Base-by-base conservation (phyloP, 1,140 invertebrate genomes). In the Habropoda laboriosa region DNA sequence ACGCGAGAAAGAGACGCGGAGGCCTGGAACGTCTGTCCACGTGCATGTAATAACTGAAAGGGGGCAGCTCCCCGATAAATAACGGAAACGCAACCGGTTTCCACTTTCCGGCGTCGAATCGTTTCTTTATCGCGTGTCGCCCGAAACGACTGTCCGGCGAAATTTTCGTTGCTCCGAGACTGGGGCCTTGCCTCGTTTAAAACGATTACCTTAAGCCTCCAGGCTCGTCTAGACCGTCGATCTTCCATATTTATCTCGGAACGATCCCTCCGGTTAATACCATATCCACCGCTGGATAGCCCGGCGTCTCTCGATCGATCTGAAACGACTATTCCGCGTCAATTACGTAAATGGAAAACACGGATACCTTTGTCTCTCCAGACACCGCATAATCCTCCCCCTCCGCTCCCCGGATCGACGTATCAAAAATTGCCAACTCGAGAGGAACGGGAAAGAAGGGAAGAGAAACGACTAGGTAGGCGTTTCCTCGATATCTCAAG, bases 61-160 rank as follows among this genome's bases (percentile, higher is more conserved):
- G 67, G 30, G 21, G 38, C 55, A 30, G 18, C n/a, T 21, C 30
- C 40, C 42, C 58, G 58, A 83, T 83, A 84, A 83, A 84, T 83
- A 75, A 32, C 57, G 68, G 67, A 80, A 75, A 75, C 51, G 83
- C 82, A 83, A 80, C 77, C 82, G 81, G 80, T 84, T 79, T 53
- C 42, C 68, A 79, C 53, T 82, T 82, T 84, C 47, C 55, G 51
- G n/a, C 53, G 55, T 72, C 80, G 81, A 79, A 61, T 7, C 80
- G 61, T 82, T n/a, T 67, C 63, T 82, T 79, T 79, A 73, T 79
- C 67, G 60, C 47, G 21, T 57, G 35, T 35, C 51, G 24, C 40
- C n/a, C 47, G 63, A 53, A 49, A 70, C 53, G 3, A 40, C 61
- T 49, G 24, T 63, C 64, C 61, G 24, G 7, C 66, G 55, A 78